Evolutionary conservation across 2,113 vertebrate species (phyloP).

Genomic region (Sigmodon hispidus): DNA sequence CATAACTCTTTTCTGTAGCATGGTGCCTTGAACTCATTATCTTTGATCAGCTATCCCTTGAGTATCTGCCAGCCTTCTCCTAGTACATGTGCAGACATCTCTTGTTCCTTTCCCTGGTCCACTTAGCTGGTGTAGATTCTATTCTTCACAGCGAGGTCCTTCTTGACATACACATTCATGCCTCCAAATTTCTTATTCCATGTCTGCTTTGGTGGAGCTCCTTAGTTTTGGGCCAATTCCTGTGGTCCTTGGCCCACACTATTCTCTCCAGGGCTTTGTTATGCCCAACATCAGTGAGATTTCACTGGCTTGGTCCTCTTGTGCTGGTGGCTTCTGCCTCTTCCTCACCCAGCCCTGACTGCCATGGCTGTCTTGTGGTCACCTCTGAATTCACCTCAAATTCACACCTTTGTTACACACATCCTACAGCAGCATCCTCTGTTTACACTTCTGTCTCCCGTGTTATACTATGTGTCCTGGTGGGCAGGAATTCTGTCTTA

Average conservation of each 20-base stretch:
- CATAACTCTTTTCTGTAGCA: not conserved
- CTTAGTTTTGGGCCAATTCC: not conserved
- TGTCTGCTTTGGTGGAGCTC: not conserved
- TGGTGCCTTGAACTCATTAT: not conserved
- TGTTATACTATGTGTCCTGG: not conserved
- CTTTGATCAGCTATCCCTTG: not conserved
- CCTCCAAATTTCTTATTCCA: not conserved
- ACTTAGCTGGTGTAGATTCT: not conserved
- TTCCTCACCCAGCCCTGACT: not conserved
- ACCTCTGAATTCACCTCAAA: not conserved
- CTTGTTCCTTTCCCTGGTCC: slow-evolving; percentile 16
- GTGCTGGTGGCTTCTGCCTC: not conserved
- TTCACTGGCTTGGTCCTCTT: not conserved
- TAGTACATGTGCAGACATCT: not conserved
- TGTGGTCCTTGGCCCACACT: not conserved
- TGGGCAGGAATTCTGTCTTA: slow-evolving; percentile 30
- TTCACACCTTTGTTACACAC: not conserved
- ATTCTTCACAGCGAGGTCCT: not conserved
- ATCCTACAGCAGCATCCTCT: not conserved
- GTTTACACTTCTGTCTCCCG: not conserved
- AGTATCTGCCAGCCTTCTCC: not conserved
- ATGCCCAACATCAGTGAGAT: not conserved
- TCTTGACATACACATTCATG: not conserved
- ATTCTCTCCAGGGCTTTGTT: not conserved
- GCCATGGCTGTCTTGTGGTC: not conserved